Base-by-base conservation (phyloP, 1,140 invertebrate genomes). In the Halictus rubicundus region DNA sequence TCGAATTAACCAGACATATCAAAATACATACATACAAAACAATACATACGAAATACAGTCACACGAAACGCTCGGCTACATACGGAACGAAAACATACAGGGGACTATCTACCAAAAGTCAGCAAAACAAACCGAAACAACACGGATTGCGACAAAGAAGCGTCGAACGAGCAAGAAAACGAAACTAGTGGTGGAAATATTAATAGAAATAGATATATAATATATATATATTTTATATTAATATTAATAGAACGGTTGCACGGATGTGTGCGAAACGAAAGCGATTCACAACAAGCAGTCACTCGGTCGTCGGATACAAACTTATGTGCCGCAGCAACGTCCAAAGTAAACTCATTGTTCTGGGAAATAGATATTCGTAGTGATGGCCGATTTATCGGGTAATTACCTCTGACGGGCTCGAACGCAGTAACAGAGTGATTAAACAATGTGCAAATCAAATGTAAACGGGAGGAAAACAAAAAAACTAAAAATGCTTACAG, bases 401-500 rank as follows among this genome's bases (percentile, higher is more conserved):
- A 86, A 86, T 91, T 91, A 92, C 92, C 91, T 92, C 84, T 82
- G 84, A 86, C 79, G 85, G 83, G 89, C 87, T 87, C 87, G 86
- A 86, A 81, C 80, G 88, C 87, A 90, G 86, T 90, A 89, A 91
- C 85, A 83, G 81, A 83, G 82, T 79, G 84, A 87, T 91, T 89
- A 88, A 86, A 80, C 61, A 82, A 85, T 78, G 69, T 87, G 76
- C 78, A 90, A 91, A 88, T 88, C 46, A 85, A 86, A 90, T 81
- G 66, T 85, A 82, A 80, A 86, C 65, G 52, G 79, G 87, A 90
- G 10, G 42, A 92, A 57, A 93, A n/a, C n/a, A n/a, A 94, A 90
- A 83, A 87, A 91, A 92, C 92, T 91, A 86, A 87, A 91, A 92
- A 93, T 94, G 92, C 94, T 95, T 95, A 95, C 94, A 93, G 94